Evolutionary conservation across 1,140 invertebrate species (phyloP), one percentile per base, ranked within the genome.

Genomic region (Procambarus clarkii): DNA sequence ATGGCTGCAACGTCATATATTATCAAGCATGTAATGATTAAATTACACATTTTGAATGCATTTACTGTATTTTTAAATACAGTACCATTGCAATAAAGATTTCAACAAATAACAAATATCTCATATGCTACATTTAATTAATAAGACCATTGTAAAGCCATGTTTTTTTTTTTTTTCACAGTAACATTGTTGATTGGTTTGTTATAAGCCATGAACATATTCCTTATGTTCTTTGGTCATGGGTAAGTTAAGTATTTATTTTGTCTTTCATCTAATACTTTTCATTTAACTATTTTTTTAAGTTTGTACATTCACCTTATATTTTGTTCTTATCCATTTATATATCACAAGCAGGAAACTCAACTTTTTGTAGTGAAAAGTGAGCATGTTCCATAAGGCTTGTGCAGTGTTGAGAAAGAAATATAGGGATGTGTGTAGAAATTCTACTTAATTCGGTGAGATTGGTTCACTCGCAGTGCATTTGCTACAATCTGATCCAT

Each of bases 321-420:
- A 24, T 76, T 69, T 46, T 54, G 4, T 58, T 78, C 84, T 50
- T 77, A 76, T 54, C 84, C 24, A 9, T 78, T 87, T 34, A 76
- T 69, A 54, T 21, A 45, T 77, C 74, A 45, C 76, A 58, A 87
- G 85, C 85, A 87, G 74, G 85, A 87, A 87, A 77, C 76, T 87
- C 85, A 77, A 64, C 85, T 87, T 87, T 78, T 87, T 76, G 45
- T 21, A 9, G 85, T 60, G 85, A 87, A 78, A 87, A 87, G 85
- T 58, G 74, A 60, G 15, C 34, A 50, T 50, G 44, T 87, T 87
- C 85, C 44, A n/a, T 87, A 78, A 87, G 85, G 11, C 85, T 87
- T 60, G 85, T 77, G 50, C n/a, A 21, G 48, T 77, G 76, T 87
- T 34, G 74, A 87, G 71, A 46, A 54, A 50, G 48, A 74, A 74